phyloP scores from a whole-genome alignment of 2,888 invertebrate species.

The Tachina fera region DNA sequence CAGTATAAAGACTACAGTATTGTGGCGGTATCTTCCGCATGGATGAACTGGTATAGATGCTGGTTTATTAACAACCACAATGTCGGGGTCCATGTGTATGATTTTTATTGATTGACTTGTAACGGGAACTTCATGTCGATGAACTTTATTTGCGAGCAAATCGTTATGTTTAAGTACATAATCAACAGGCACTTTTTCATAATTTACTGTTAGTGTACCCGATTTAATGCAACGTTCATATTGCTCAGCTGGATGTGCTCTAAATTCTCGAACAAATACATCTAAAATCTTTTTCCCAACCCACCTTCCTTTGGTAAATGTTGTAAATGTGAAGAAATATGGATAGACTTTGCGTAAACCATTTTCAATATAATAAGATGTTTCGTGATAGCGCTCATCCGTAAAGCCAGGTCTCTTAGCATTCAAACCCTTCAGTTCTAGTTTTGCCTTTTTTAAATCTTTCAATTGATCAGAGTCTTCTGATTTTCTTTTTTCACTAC shows the following conservation, averaged over 20 bases:
- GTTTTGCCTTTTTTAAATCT: constrained; percentile 91
- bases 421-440: constrained; percentile 95
- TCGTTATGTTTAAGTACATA: constrained; percentile 97
- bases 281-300: constrained; percentile 96
- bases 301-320: constrained; percentile 98
- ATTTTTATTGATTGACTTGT: constrained; percentile 98
- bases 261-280: constrained; percentile 95
- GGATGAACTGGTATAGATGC: constrained; percentile 99
- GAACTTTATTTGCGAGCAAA: constrained; percentile 95
- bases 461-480: constrained; percentile 92
- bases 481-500: constrained; percentile 92
- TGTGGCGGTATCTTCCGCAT: constrained; percentile 98
- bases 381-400: constrained; percentile 96
- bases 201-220: constrained; percentile 96
- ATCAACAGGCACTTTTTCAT: constrained; percentile 94
- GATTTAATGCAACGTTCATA: constrained; percentile 95
- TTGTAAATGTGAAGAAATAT: constrained; percentile 97
- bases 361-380: constrained; percentile 97
- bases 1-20: constrained; percentile 97
- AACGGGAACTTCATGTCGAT: constrained; percentile 99
- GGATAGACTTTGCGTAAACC: constrained; percentile 98
- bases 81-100: constrained; percentile 98
- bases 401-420: constrained; percentile 96
- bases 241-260: constrained; percentile 96
- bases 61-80: constrained; percentile 99